These are phyloP conservation scores for Malurus leucopterus DNA, from an alignment of 2,797 vertebrate genomes.

Conservation along the genomic window DNA sequence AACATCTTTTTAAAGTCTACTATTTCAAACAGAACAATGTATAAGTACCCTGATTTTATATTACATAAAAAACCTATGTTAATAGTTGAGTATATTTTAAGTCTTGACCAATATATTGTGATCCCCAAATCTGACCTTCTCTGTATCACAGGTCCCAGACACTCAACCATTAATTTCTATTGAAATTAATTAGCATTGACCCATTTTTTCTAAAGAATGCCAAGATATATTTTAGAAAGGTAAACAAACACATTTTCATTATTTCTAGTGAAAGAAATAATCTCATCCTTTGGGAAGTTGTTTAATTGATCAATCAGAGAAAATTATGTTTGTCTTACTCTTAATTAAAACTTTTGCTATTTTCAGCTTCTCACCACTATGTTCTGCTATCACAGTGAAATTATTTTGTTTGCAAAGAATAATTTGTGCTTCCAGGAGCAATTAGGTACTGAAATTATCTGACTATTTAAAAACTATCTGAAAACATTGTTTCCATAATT, in stretches of 20 bases:
- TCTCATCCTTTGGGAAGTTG: neutral
- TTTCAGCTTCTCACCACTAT: neutral
- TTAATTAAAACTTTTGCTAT: neutral
- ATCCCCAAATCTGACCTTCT: neutral
- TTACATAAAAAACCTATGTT: neutral
- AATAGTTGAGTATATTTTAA: neutral
- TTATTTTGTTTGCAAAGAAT: neutral
- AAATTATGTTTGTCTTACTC: neutral
- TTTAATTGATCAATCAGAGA: neutral
- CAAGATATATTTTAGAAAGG: neutral
- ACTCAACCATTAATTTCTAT: neutral
- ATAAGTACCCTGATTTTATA: neutral
- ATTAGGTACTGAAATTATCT: neutral
- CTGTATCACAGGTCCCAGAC: neutral
- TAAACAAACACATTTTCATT: neutral
- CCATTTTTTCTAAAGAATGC: neutral
- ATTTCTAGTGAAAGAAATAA: neutral
- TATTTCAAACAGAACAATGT: neutral
- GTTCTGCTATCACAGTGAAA: neutral
- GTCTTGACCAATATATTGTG: neutral
- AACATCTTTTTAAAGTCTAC: neutral
- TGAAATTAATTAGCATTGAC: neutral
- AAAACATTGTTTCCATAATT: neutral
- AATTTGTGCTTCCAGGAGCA: neutral
- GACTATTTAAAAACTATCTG: neutral